Evolutionary conservation across 2,113 vertebrate species (phyloP), one percentile per base, ranked within the genome.

Genomic region (Ivindomyrus marchei): DNA sequence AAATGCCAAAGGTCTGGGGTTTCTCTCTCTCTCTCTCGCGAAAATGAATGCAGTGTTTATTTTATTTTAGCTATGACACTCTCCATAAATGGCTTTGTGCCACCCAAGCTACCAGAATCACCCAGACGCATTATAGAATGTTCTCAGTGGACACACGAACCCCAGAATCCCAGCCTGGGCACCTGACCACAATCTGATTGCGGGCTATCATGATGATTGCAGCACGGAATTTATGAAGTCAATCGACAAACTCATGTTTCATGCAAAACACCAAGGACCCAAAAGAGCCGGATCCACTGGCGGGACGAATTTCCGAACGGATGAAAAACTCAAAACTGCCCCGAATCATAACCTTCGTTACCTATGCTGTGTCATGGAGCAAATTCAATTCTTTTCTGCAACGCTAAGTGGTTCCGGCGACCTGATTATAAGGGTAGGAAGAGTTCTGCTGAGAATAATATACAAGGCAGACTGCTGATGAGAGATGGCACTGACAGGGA

Each of bases 351-450:
- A 42, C 74, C 17, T 19, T 80, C 36, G 36, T 42, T 80, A 80
- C 74, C 74, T 80, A 42, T 42, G 74, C 13, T 80, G 74, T 80
- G 74, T 42, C 36, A 39, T 42, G 31, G 36, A 42, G 17, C 31
- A 47, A 85, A 85, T 85, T 47, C 21, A 10, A 24, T 85, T 46
- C 47, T 47, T 39, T 47, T 85, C 39, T 70, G 90, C 89, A 90
- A 89, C 90, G 90, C 90, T 93, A 93, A 95, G 93, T 94, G 93
- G 92, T 94, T 92, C 90, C 94, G 94, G 94, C 93, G 92, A 92
- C 90, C 92, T 92, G 89, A 93, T 94, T 93, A 94, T 94, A 93
- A 93, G 92, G 93, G 94, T 93, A 93, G 94, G 93, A 96, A 95
- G 92, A 93, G 93, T 94, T 94, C 90, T 94, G 93, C 93, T 92